phyloP scores from a whole-genome alignment of 2,113 vertebrate species.

The Pycnonotus jocosus region DNA sequence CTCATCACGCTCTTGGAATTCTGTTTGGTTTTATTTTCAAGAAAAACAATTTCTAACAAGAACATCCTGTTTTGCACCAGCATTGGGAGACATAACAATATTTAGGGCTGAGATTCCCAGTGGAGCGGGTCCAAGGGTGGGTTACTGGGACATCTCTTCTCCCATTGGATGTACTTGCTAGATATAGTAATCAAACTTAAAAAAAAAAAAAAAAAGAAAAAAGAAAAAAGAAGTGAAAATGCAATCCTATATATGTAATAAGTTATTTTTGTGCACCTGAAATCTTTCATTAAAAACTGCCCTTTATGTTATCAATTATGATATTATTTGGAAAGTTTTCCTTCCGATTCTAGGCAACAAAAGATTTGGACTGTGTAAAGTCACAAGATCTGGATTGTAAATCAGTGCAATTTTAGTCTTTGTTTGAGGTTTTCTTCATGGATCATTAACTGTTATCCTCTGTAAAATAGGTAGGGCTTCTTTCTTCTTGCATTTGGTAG shows the following conservation, averaged over 20 bases:
- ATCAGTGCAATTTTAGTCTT: background rate
- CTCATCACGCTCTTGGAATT: background rate
- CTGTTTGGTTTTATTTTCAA: background rate
- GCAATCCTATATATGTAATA: background rate
- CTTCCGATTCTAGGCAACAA: background rate
- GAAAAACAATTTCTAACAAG: background rate
- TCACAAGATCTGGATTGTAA: background rate
- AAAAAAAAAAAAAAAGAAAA: too few species aligned
- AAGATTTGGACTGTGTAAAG: background rate
- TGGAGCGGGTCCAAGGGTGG: background rate
- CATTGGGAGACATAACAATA: background rate
- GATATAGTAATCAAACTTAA: background rate
- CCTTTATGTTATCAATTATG: background rate
- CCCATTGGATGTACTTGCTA: background rate
- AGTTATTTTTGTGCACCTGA: background rate
- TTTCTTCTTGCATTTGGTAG: background rate
- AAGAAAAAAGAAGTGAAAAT: too few species aligned
- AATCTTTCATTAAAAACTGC: background rate
- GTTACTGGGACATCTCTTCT: background rate
- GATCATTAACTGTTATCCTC: background rate
- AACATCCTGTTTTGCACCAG: background rate
- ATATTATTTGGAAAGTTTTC: background rate
- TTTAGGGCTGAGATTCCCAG: background rate
- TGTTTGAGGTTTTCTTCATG: background rate
- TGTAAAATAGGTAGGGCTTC: background rate